These are phyloP conservation scores for Muricea muricata DNA, from an alignment of 92 coral and sea anemone species.

Conservation along the genomic window DNA sequence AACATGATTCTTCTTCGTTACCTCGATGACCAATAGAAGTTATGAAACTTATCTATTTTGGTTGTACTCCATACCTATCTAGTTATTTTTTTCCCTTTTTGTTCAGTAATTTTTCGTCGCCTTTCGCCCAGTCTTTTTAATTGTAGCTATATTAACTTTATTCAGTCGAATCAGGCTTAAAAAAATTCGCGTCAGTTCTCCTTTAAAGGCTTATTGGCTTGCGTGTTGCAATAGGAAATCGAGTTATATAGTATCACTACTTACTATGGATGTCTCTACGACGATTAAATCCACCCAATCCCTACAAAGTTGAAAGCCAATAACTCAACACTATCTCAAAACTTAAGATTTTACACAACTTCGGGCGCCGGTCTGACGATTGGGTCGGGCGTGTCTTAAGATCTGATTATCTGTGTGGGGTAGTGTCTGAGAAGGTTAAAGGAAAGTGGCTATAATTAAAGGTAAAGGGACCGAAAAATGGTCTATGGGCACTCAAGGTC, in stretches of 20 bases:
- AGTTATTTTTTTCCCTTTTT: not conserved
- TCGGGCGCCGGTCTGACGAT: not conserved
- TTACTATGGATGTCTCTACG: not conserved
- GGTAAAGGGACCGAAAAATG: no score
- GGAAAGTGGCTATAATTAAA: not conserved
- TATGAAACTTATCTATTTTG: not conserved
- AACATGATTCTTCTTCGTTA: not conserved
- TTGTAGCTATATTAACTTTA: no score
- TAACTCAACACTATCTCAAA: conserved; percentile 1
- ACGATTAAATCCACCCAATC: not conserved
- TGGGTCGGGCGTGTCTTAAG: not conserved
- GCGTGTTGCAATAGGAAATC: not conserved
- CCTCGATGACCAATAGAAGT: not conserved
- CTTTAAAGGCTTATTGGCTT: not conserved
- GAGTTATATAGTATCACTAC: no score
- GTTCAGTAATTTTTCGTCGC: not conserved
- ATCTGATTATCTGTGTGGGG: not conserved
- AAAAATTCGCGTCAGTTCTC: no score
- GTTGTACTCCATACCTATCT: not conserved
- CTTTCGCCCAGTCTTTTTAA: no score
- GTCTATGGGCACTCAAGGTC: not conserved
- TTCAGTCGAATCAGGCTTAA: no score
- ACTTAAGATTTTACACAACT: not conserved
- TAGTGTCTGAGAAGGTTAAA: not conserved
- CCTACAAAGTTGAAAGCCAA: not conserved